Conservation (phyloP, 2,113 vertebrate genomes). For the Psettodes erumei region DNA sequence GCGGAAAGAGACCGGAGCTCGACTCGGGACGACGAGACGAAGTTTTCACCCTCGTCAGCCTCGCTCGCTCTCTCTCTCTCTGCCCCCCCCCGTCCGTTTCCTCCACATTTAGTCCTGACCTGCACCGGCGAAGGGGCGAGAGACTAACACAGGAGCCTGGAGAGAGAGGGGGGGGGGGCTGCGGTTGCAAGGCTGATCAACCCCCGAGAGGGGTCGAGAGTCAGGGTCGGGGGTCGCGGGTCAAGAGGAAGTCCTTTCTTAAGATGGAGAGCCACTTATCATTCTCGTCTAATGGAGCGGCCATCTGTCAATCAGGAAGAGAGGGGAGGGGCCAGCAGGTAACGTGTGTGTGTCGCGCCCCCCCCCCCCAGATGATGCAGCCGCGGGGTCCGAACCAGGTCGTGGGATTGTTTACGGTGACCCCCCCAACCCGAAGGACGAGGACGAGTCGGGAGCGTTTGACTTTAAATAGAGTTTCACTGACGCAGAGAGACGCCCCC, state of each 20-base stretch:
- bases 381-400: conserved; percentile 45
- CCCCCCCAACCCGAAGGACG: not conserved
- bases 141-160: conserved; percentile 17
- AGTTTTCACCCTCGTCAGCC: not conserved
- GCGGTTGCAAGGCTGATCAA: conserved; percentile 66
- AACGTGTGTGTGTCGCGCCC: conserved; percentile 54
- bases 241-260: conserved; percentile 96
- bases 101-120: conserved; percentile 42
- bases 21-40: too few relatives aligned
- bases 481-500: too few relatives aligned
- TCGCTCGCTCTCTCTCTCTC: not conserved
- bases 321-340: conserved; percentile 75
- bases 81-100: not conserved
- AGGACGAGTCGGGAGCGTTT: not conserved
- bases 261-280: conserved; percentile 91
- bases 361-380: conserved; percentile 31
- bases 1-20: conserved; percentile 15
- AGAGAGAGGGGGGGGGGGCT: conserved; percentile 48
- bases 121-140: conserved; percentile 58
- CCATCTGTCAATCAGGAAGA: conserved; percentile 92
- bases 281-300: conserved; percentile 93
- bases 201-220: conserved; percentile 89
- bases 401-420: conserved; percentile 71
- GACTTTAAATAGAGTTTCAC: conserved; percentile 19
- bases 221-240: conserved; percentile 89